Evolutionary conservation across 2,113 vertebrate genomes (phyloP), one percentile per base, ranked within the genome.

Genomic region (Proteles cristata): DNA sequence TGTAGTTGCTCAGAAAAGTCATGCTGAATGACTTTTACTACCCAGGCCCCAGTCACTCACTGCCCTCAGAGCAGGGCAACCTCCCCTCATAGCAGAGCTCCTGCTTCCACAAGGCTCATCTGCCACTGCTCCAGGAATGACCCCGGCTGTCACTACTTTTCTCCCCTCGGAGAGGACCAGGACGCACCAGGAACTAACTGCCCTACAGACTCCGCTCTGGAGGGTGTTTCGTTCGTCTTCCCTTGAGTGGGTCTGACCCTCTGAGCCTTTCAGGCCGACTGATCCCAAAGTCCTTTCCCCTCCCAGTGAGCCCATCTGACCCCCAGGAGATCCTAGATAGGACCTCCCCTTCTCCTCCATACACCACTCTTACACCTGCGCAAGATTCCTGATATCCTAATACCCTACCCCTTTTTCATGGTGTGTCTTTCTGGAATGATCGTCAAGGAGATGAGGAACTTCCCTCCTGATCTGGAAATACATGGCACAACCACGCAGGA

Each of bases 361-460:
- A 26, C 85, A 7, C 8, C 7, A 71, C 17, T 39, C n/a, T 65
- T 19, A 4, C 35, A 45, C 58, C 19, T 85, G 55, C 19, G 26
- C 1, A 0, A 33, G 10, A 39, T 71, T 80, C 10, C 81, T 63
- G 39, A 73, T 31, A 63, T 74, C 10, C 81, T 73, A 31, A 77
- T 31, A 63, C 61, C 63, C 26, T 31, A 35, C 91, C 31, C 55
- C 5, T 50, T 73, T 89, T 76, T 87, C 69, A 33, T 63, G 14
- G 14, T 85, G 35, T 21, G 35, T 21, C 58, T 90, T 96, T 95
- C n/a, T 73, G 14, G 33, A 79, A 81, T 89, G 82, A 66, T 65
- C 63, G 23, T 39, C 35, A 61, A 91, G 17, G 55, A 88, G 21
- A 68, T 69, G 28, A 92, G 25, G 33, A 84, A 65, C 19, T 43